phyloP scores from a whole-genome alignment of 1,140 invertebrate genomes.

The Maniola jurtina region DNA sequence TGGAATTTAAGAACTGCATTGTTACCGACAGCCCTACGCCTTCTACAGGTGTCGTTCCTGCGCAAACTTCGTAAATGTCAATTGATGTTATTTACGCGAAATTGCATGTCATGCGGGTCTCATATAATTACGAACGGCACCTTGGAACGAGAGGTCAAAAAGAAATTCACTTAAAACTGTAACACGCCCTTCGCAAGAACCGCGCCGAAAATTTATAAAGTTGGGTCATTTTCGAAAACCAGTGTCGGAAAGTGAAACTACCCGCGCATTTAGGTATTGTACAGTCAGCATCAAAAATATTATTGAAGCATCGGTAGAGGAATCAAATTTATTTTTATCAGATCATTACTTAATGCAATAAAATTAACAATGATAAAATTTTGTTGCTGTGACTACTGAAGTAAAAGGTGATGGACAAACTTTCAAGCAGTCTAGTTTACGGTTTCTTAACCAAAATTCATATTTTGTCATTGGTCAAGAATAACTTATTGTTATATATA shows the following conservation, averaged over 20 bases:
- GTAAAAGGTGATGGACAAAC: no score
- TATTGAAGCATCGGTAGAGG: neutral
- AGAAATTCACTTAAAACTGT: slow-evolving; percentile 78
- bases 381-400: no score
- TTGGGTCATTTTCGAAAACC: slow-evolving; percentile 77
- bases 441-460: no score
- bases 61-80: slow-evolving; percentile 61
- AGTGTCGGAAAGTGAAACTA: slow-evolving; percentile 76
- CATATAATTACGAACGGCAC: slow-evolving; percentile 68
- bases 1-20: neutral
- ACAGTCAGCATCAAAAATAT: neutral
- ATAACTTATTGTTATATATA: no score
- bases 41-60: slow-evolving; percentile 22
- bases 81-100: slow-evolving; percentile 69
- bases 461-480: no score
- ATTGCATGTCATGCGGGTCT: slow-evolving; percentile 62
- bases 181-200: slow-evolving; percentile 69
- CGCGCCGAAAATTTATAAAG: slow-evolving; percentile 62
- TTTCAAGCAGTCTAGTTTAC: no score
- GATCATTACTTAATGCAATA: no score
- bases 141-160: slow-evolving; percentile 76
- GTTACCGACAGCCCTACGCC: slow-evolving; percentile 19
- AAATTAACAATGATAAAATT: neutral
- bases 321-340: neutral
- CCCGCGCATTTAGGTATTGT: slow-evolving; percentile 63